These are phyloP conservation scores for Calyptomena viridis DNA, from an alignment of 2,113 vertebrate genomes.

Conservation along the genomic window DNA sequence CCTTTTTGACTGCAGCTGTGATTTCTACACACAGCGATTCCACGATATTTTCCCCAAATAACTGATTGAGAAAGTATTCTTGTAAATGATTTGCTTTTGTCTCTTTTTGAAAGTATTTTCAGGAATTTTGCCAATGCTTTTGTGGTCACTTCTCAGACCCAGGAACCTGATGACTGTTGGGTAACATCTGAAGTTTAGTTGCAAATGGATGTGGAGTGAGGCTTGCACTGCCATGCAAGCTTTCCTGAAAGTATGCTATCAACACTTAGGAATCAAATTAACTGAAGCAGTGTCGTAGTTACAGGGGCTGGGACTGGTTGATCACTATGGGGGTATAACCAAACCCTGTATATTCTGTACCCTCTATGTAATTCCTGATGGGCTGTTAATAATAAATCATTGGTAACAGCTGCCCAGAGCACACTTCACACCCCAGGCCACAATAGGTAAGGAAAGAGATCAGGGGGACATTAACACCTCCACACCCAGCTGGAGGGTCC, in stretches of 20 bases:
- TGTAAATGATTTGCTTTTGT: background rate
- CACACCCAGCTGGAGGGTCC: too few species aligned
- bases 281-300: background rate
- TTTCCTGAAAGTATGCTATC: background rate
- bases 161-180: background rate
- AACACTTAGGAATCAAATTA: background rate
- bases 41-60: fast-evolving
- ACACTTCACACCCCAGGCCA: too few species aligned
- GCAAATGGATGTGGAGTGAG: background rate
- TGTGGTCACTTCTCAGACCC: background rate
- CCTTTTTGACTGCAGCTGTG: background rate
- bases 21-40: background rate
- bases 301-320: too few species aligned
- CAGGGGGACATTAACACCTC: too few species aligned
- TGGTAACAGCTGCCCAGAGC: too few species aligned
- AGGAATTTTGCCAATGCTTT: background rate
- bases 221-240: background rate
- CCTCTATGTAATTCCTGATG: too few species aligned
- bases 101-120: background rate
- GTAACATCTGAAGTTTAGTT: background rate
- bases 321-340: too few species aligned
- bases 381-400: too few species aligned
- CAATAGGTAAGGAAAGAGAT: too few species aligned
- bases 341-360: too few species aligned
- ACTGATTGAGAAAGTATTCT: background rate